Percentiles rank a stretch among this genome's conserved stretches.
Evolutionary conservation across 35 echinoderm and acorn worm genomes (phyloP).

Genomic region (Amphiura filiformis): DNA sequence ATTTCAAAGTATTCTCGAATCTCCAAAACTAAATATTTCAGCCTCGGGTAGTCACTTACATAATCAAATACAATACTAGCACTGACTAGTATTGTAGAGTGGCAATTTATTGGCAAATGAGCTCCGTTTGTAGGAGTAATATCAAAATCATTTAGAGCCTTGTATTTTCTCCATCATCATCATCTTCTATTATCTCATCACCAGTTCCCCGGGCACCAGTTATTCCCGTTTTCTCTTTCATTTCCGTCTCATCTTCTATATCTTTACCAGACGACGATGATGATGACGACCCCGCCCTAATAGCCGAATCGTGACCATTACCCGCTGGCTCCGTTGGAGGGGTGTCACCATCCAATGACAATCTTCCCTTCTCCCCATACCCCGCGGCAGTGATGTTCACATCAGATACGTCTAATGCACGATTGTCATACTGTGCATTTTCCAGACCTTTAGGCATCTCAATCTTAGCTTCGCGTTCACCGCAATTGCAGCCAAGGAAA

Average conservation of each 20-base stretch:
- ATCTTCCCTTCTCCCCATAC: neutral
- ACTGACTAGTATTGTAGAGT: too few species aligned
- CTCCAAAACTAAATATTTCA: too few species aligned
- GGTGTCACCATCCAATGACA: neutral
- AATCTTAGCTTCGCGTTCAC: conserved; percentile 27
- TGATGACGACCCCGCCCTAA: neutral
- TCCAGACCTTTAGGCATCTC: neutral
- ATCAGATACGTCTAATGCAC: conserved; percentile 12
- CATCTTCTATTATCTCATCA: neutral
- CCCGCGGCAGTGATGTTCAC: neutral
- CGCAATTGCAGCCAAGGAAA: conserved; percentile 38
- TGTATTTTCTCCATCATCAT: neutral
- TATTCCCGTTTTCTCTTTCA: neutral
- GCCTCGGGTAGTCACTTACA: too few species aligned
- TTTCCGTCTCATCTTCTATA: neutral
- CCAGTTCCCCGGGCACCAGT: too few species aligned
- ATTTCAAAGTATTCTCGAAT: too few species aligned
- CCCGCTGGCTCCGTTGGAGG: neutral
- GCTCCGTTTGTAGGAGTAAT: too few species aligned
- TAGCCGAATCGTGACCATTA: neutral
- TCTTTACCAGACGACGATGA: neutral
- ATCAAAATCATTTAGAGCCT: neutral
- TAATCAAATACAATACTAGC: too few species aligned
- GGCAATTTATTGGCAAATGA: too few species aligned
- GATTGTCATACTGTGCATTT: conserved; percentile 23